Conservation (phyloP, 2,797 vertebrate genomes). For the Thalassophryne amazonica region DNA sequence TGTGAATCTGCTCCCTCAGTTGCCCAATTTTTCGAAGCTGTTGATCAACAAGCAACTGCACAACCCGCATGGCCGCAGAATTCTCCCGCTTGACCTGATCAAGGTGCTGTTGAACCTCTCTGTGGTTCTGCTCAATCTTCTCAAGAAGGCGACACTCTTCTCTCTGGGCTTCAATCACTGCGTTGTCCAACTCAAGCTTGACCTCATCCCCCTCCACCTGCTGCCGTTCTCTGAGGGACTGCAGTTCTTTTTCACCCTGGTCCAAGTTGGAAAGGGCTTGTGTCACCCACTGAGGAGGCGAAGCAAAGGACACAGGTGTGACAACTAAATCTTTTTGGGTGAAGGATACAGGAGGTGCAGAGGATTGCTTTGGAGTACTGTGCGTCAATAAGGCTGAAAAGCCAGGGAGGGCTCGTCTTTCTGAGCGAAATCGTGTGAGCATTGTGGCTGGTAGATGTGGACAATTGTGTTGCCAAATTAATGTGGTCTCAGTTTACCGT, state of each 20-base stretch:
- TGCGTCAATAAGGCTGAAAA: conserved; percentile 65
- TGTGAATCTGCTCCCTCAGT: conserved; percentile 71
- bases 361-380: conserved; percentile 34
- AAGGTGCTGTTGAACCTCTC: conserved; percentile 60
- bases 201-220: conserved; percentile 70
- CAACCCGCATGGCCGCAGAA: conserved; percentile 61
- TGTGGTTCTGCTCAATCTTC: conserved; percentile 68
- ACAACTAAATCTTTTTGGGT: conserved; percentile 48
- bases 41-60: conserved; percentile 70
- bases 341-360: conserved; percentile 21
- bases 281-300: conserved; percentile 64
- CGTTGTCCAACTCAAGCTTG: conserved; percentile 65
- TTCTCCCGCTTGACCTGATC: conserved; percentile 77
- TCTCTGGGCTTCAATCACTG: conserved; percentile 63
- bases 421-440: conserved; percentile 63
- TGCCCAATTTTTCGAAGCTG: conserved; percentile 69
- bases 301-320: conserved; percentile 28
- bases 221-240: conserved; percentile 63
- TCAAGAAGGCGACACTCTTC: conserved; percentile 73
- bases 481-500: not conserved
- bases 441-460: conserved; percentile 32
- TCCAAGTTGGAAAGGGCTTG: conserved; percentile 73
- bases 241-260: conserved; percentile 65
- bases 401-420: conserved; percentile 67
- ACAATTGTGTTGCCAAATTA: not conserved